phyloP scores from a whole-genome alignment of 2,113 vertebrate species.

The Heloderma charlesbogerti region DNA sequence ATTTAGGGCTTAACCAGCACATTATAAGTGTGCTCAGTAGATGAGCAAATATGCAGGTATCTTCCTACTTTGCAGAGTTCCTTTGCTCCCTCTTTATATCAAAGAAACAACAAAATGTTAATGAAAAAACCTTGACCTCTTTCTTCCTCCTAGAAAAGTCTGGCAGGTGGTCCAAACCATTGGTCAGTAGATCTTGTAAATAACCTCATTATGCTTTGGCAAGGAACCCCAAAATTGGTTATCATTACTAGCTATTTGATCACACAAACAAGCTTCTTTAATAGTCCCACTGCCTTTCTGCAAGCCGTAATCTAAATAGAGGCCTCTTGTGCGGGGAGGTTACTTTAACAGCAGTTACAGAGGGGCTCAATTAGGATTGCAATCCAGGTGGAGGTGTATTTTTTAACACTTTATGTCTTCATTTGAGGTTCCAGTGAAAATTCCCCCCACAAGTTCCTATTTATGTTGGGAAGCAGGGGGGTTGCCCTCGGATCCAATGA shows the following conservation, averaged over 20 bases:
- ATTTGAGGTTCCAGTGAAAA: not conserved
- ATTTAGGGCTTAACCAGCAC: not conserved
- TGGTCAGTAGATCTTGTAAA: slow-evolving; percentile 25
- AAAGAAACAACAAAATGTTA: slow-evolving; percentile 4
- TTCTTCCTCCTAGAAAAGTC: not conserved
- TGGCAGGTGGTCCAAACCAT: slow-evolving; percentile 5
- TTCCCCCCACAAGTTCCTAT: not conserved
- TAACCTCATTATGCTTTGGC: not conserved
- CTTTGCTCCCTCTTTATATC: not conserved
- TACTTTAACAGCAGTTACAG: not conserved
- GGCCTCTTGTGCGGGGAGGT: not conserved
- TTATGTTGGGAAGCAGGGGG: not conserved
- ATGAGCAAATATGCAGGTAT: not conserved
- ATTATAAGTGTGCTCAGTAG: not conserved
- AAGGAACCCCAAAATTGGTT: not conserved
- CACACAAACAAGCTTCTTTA: not conserved
- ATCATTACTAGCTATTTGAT: not conserved
- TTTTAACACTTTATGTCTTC: not conserved
- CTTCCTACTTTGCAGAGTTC: not conserved
- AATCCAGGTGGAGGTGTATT: too few relatives aligned
- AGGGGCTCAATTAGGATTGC: not conserved
- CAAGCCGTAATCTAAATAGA: not conserved
- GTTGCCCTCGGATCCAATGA: not conserved
- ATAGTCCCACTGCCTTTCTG: not conserved
- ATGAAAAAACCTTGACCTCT: slow-evolving; percentile 18